A percentile compares a stretch with the other conserved stretches of the same genome.
These are phyloP conservation scores for Bombus huntii DNA, from an alignment of 1,140 invertebrate genomes.

Conservation along the genomic window DNA sequence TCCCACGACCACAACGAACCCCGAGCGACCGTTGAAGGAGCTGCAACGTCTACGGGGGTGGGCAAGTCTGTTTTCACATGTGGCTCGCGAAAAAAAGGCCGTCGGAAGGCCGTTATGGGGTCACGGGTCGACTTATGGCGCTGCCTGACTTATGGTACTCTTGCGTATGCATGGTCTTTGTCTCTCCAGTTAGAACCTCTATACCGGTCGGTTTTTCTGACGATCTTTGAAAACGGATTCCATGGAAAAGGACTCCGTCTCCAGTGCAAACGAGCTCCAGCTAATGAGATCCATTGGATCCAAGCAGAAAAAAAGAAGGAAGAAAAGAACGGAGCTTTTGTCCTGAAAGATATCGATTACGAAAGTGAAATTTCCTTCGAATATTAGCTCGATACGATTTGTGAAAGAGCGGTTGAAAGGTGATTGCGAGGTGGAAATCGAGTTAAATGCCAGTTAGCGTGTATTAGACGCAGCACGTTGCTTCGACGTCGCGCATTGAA, in stretches of 20 bases:
- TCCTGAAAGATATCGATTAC: too few species aligned
- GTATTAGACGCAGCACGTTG: background rate
- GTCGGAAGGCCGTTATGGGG: conserved; percentile 49
- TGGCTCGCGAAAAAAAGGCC: conserved; percentile 70
- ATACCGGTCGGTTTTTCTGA: background rate
- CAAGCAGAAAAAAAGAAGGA: fast-evolving
- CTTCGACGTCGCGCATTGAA: too few species aligned
- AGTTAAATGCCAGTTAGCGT: background rate
- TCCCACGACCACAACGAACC: conserved; percentile 70
- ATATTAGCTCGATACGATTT: too few species aligned
- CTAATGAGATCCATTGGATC: too few species aligned
- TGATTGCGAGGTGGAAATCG: background rate
- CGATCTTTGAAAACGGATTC: background rate
- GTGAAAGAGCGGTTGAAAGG: too few species aligned
- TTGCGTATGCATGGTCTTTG: conserved; percentile 1
- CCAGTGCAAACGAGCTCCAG: too few species aligned
- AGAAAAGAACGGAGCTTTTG: too few species aligned
- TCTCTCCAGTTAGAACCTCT: conserved; percentile 40
- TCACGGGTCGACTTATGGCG: conserved; percentile 42
- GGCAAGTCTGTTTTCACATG: conserved; percentile 69
- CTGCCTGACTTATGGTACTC: conserved; percentile 46
- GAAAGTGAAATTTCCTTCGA: too few species aligned
- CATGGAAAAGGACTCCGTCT: background rate
- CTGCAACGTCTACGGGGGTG: conserved; percentile 68
- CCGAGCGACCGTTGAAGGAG: conserved; percentile 64